Percentiles rank a stretch among this genome's conserved stretches.
Conservation (phyloP, 2,888 invertebrate species). For the Philopedon plagiatum region DNA sequence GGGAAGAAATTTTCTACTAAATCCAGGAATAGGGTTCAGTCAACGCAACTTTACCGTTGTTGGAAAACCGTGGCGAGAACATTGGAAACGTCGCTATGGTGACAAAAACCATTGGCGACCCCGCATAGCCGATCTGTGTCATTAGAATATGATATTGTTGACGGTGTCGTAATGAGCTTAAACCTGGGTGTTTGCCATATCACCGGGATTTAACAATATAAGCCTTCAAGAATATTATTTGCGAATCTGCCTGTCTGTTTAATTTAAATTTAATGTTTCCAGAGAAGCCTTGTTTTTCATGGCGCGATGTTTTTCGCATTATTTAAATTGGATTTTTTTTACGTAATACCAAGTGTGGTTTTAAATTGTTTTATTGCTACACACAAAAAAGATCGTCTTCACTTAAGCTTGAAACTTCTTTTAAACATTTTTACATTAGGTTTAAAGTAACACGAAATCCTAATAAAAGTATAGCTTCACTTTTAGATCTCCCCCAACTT, state of each 20-base stretch:
- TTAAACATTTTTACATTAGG: too few relatives aligned
- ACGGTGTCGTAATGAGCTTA: constrained; percentile 58
- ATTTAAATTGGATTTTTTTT: constrained; percentile 15
- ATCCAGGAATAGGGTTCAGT: background rate
- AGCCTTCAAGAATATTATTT: constrained; percentile 33
- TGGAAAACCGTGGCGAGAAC: constrained; percentile 27
- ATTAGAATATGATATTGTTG: constrained; percentile 66
- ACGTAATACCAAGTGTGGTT: background rate
- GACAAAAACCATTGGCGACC: constrained; percentile 49
- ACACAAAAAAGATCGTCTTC: too few relatives aligned
- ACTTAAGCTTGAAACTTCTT: too few relatives aligned
- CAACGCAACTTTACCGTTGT: background rate
- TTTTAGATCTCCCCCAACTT: too few relatives aligned
- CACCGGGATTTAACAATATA: constrained; percentile 35
- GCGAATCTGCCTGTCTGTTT: background rate
- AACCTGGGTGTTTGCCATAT: constrained; percentile 36
- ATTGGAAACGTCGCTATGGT: constrained; percentile 51
- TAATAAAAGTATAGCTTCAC: too few relatives aligned
- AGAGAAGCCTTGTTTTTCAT: background rate
- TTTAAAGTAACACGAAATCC: too few relatives aligned
- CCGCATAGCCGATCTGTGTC: constrained; percentile 58
- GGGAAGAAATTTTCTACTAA: too few relatives aligned
- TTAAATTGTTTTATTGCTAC: background rate
- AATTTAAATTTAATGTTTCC: constrained; percentile 21
- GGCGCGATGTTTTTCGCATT: constrained; percentile 7